Conservation (phyloP, 2,888 invertebrate species). For the Pterostichus madidus region DNA sequence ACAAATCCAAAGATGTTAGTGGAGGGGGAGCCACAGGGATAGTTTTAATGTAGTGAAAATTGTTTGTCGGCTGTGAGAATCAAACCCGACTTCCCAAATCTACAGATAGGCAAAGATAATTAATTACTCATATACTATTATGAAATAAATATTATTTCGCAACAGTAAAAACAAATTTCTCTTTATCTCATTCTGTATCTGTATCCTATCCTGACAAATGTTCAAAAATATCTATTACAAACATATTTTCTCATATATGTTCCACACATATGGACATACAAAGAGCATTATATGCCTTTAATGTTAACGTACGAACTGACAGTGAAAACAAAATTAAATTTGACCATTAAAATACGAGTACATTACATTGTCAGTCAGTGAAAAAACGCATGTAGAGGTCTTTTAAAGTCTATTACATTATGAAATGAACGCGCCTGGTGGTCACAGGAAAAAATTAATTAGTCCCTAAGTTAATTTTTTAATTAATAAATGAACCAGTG, state of each 20-base stretch:
- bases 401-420: conserved; percentile 54
- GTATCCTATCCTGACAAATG: conserved; percentile 8
- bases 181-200: not conserved
- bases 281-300: not conserved
- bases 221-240: conserved; percentile 7
- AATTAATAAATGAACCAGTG: conserved; percentile 44
- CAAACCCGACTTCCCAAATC: too few species aligned
- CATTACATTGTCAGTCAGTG: conserved; percentile 24
- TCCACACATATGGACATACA: not conserved
- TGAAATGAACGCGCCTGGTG: conserved; percentile 15
- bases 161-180: not conserved
- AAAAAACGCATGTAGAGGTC: conserved; percentile 43
- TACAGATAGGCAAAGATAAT: too few species aligned
- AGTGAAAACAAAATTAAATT: conserved; percentile 48
- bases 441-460: conserved; percentile 38
- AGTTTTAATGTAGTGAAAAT: too few species aligned
- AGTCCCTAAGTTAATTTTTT: conserved; percentile 37
- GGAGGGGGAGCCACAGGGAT: too few species aligned
- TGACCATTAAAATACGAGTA: conserved; percentile 42
- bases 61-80: too few species aligned
- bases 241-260: not conserved
- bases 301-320: conserved; percentile 5
- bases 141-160: too few species aligned
- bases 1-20: too few species aligned
- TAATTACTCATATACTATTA: too few species aligned